These are phyloP conservation scores for Lophotriccus pileatus DNA, from an alignment of 2,797 vertebrate genomes.

Conservation along the genomic window DNA sequence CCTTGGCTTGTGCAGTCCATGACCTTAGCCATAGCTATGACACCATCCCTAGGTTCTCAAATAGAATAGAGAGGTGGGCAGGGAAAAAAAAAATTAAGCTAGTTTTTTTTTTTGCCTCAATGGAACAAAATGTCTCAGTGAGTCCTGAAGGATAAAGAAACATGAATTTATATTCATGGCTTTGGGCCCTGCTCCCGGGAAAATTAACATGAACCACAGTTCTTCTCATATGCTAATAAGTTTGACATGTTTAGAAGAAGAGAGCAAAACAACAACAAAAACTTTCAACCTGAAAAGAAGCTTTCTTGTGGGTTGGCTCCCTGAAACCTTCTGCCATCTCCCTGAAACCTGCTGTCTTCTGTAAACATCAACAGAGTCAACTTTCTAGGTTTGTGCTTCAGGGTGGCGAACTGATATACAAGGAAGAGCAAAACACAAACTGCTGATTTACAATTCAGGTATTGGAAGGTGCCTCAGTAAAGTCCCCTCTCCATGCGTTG, in stretches of 20 bases:
- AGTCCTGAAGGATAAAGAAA: neutral
- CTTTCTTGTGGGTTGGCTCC: neutral
- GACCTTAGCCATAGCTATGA: neutral
- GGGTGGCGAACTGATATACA: neutral
- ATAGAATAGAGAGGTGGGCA: neutral
- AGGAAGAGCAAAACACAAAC: neutral
- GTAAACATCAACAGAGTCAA: neutral
- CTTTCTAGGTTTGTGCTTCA: neutral
- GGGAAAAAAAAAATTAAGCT: fast-evolving
- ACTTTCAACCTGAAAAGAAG: neutral
- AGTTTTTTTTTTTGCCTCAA: neutral
- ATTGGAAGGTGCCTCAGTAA: neutral
- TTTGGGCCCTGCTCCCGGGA: neutral
- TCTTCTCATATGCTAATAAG: neutral
- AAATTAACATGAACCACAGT: neutral
- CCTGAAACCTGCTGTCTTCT: neutral
- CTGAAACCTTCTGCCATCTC: neutral
- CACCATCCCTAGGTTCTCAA: neutral
- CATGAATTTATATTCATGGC: neutral
- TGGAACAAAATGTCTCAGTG: neutral
- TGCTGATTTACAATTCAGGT: neutral
- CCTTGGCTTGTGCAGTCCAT: neutral
- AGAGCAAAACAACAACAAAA: neutral
- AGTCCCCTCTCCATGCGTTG: neutral
- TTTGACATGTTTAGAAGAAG: neutral